These are phyloP conservation scores for Mormoops blainvillei DNA, from an alignment of 2,113 vertebrate species.

Conservation along the genomic window DNA sequence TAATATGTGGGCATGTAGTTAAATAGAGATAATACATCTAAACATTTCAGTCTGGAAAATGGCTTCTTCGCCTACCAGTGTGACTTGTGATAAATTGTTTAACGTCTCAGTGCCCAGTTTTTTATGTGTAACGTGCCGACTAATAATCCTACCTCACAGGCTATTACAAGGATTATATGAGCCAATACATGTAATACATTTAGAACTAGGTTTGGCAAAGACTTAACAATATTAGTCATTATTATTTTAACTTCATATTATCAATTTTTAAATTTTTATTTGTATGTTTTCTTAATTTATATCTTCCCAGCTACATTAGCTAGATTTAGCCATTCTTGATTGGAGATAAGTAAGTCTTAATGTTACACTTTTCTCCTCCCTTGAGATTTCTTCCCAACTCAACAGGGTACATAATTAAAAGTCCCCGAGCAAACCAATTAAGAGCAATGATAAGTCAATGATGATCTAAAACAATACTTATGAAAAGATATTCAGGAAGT, in stretches of 20 bases:
- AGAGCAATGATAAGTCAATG: not conserved
- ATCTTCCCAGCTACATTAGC: not conserved
- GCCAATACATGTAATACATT: not conserved
- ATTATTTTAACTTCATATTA: not conserved
- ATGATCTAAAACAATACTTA: not conserved
- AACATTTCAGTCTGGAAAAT: not conserved
- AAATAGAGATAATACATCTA: conserved; percentile 71
- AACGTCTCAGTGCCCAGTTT: not conserved
- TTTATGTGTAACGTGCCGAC: not conserved
- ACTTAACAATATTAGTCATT: not conserved
- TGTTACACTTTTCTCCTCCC: not conserved
- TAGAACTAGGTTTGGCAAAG: not conserved
- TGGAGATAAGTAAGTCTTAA: not conserved
- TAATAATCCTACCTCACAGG: not conserved
- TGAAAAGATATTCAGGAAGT: not conserved
- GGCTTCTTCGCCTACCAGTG: not conserved
- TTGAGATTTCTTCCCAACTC: not conserved
- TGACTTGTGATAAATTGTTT: not conserved
- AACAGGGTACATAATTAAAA: not conserved
- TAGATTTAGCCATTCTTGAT: not conserved
- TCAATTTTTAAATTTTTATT: not conserved
- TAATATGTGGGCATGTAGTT: conserved; percentile 61
- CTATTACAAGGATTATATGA: not conserved
- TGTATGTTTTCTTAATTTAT: not conserved
- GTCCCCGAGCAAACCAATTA: not conserved